Evolutionary conservation across 2,888 invertebrate species (phyloP), one percentile per base, ranked within the genome.

Genomic region (Archips xylosteana): DNA sequence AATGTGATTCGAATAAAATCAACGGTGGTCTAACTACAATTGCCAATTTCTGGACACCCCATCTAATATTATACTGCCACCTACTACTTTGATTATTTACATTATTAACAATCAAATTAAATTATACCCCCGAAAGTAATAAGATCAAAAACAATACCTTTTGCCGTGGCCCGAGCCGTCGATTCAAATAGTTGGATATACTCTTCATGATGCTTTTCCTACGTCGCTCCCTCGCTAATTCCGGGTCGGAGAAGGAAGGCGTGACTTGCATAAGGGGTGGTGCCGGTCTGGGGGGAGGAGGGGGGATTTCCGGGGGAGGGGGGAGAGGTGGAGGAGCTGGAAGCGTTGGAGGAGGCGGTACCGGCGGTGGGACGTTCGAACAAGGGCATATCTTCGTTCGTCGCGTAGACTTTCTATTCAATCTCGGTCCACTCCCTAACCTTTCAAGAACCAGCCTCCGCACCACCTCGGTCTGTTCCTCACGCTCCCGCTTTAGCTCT

Each of bases 121-220:
- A 72, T 70, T 32, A 59, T 34, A 36, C 49, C 47, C 60, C 36
- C 34, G 32, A 10, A 61, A 13, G 51, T 15, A 36, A 12, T 5
- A 64, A n/a, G 36, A 54, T 39, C 39, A 54, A 68, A 59, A 6
- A 36, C 76, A 74, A 80, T 89, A 97, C 87, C 96, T 95, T 92
- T 88, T 95, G 89, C 94, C 96, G 93, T 82, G 94, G 93, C 85
- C 95, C 96, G 83, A 96, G 95, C 80, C 96, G 96, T 87, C 97
- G 97, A 81, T 96, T 96, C 86, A 98, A 97, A 87, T 98, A 97
- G 87, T 96, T 97, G 23, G 97, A 97, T 76, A 98, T 96, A 68
- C 97, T 96, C 90, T 97, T 97, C 83, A 98, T 97, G 69, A 98
- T 96, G 89, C 97, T 97, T 83, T 96, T 97, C 76, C 97, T 95